Base-by-base conservation (phyloP, 2,888 invertebrate genomes). In the Rutpela maculata region DNA sequence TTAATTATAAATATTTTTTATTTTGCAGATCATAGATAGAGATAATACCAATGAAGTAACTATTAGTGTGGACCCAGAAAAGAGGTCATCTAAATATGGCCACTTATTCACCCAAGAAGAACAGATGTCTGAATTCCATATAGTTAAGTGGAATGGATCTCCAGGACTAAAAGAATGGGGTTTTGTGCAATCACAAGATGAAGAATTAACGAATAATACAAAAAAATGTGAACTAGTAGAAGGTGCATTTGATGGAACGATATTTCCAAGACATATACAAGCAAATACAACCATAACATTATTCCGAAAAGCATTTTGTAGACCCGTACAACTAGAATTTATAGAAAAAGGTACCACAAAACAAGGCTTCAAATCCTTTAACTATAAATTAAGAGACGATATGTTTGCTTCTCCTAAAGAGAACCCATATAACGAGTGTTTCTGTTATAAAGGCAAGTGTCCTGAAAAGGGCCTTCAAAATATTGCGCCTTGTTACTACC, bases 301-400 rank as follows among this genome's bases (percentile, higher is more conserved):
- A 9, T 97, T 93, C 88, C 91, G 96, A 26, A 93, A 94, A 82
- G 93, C 95, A 0, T 94, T 97, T 85, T 97, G 97, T 88, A 91
- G 96, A 63, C 91, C 94, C 0, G 84, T 96, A 56, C 93, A 92
- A 0, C 88, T 94, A 60, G 87, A 86, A 0, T 94, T 90, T 80
- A 84, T 86, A 43, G 81, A 86, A 9, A 88, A 89, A 69, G 84
- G 86, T 0, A 78, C 87, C 1, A 87, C 87, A 9, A 84, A 90
- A 0, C 87, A 90, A 19, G 95, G 95, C 0, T 89, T 93, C 0
- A 90, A 92, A 12, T 93, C 91, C 0, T 91, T 92, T 79, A 89
- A 91, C 77, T 97, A 94, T 86, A 91, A 90, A 71, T 89, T 95
- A 57, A 89, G 92, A 0, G 92, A 93, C 0, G 87, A 92, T 70